phyloP scores from a whole-genome alignment of 1,140 invertebrate genomes.

The Tribolium castaneum region DNA sequence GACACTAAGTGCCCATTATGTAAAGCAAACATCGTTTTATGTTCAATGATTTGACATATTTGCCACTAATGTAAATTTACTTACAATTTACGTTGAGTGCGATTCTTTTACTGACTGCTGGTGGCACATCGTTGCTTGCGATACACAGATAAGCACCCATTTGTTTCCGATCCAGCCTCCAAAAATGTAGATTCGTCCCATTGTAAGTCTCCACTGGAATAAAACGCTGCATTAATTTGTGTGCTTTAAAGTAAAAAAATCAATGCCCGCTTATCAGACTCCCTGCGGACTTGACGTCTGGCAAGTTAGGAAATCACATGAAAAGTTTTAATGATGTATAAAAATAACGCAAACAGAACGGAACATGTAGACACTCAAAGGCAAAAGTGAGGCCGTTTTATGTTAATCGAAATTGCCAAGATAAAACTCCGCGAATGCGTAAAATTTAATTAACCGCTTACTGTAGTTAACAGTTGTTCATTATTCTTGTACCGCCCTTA shows the following conservation, averaged over 20 bases:
- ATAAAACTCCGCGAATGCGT: constrained; percentile 43
- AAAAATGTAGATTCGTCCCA: constrained; percentile 77
- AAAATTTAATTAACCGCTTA: constrained; percentile 50
- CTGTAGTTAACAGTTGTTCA: constrained; percentile 45
- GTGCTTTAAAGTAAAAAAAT: neutral
- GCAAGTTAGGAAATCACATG: constrained; percentile 22
- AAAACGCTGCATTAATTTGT: neutral
- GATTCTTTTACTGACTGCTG: constrained; percentile 88
- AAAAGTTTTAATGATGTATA: constrained; percentile 29
- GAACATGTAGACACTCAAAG: constrained; percentile 7
- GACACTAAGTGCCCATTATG: neutral
- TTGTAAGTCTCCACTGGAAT: constrained; percentile 78
- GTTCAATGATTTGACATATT: neutral
- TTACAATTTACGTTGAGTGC: constrained; percentile 90
- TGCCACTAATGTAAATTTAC: constrained; percentile 63
- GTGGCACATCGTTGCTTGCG: constrained; percentile 89
- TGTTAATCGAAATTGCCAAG: constrained; percentile 41
- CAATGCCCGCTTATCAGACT: neutral
- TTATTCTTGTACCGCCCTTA: constrained; percentile 41
- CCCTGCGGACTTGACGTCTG: neutral
- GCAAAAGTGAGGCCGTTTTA: constrained; percentile 7
- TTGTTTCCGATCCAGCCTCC: constrained; percentile 82
- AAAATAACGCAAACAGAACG: constrained; percentile 6
- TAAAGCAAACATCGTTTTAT: neutral
- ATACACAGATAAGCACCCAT: constrained; percentile 92